These are phyloP conservation scores for Protobothrops mucrosquamatus DNA, from an alignment of 2,113 vertebrate species.

Conservation along the genomic window DNA sequence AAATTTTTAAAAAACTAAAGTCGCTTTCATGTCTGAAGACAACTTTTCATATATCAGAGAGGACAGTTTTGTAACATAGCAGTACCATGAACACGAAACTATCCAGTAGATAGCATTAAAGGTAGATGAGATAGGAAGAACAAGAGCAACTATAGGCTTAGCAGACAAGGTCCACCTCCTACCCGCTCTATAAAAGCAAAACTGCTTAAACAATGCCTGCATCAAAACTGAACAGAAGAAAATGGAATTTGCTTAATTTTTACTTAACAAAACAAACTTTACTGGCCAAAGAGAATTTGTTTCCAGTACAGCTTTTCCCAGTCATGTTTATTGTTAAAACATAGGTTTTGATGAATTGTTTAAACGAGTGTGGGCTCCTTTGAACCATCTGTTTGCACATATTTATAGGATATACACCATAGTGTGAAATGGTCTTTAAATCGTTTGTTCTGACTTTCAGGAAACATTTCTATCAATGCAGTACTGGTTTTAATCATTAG, in stretches of 20 bases:
- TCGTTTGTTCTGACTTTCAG: constrained; percentile 16
- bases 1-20: background rate
- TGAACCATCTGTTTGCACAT: constrained; percentile 20
- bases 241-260: background rate
- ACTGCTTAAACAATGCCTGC: background rate
- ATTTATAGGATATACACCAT: background rate
- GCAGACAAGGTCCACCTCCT: background rate
- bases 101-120: background rate
- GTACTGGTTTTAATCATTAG: constrained; percentile 40
- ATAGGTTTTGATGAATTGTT: background rate
- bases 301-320: background rate
- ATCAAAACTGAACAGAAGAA: background rate
- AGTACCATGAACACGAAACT: background rate
- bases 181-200: background rate
- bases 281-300: background rate
- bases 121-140: background rate
- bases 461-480: constrained; percentile 42
- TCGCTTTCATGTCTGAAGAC: background rate
- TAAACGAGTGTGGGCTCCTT: background rate
- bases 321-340: constrained; percentile 42
- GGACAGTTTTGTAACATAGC: background rate
- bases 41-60: background rate
- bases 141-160: background rate
- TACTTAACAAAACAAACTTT: background rate
- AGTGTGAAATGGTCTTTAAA: constrained; percentile 3